Percentiles rank a stretch among this genome's conserved stretches.
Evolutionary conservation across 2,888 invertebrate species (phyloP).

Genomic region (Protodeltote pygarga): DNA sequence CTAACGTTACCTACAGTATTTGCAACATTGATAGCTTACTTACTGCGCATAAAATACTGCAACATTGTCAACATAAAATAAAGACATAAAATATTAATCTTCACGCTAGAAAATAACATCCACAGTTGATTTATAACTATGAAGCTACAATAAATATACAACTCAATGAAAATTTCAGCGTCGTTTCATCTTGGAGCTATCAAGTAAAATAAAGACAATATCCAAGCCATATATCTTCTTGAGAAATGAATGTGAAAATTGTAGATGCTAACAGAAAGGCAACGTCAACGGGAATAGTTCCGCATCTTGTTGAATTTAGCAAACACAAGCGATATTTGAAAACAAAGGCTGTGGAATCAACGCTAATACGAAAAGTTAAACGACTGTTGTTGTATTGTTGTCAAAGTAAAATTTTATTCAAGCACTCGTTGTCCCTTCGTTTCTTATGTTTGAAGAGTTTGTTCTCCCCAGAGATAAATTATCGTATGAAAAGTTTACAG

Average conservation of each 20-base stretch:
- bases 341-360: conserved; percentile 51
- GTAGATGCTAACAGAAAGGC: conserved; percentile 44
- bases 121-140: not conserved
- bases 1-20: not conserved
- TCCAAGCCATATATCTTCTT: conserved; percentile 51
- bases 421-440: conserved; percentile 50
- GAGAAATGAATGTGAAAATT: conserved; percentile 55
- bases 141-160: not conserved
- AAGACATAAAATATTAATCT: not conserved
- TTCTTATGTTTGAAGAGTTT: conserved; percentile 56
- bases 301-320: conserved; percentile 32
- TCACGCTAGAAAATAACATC: not conserved
- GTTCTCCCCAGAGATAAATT: conserved; percentile 56
- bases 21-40: conserved; percentile 3
- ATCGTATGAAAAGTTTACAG: conserved; percentile 52
- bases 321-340: conserved; percentile 44
- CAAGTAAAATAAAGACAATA: conserved; percentile 42
- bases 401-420: conserved; percentile 65
- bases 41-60: not conserved
- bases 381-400: conserved; percentile 70
- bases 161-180: conserved; percentile 19
- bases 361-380: conserved; percentile 71
- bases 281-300: conserved; percentile 48
- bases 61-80: not conserved
- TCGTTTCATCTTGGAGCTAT: conserved; percentile 31